A percentile compares a stretch with the other conserved stretches of the same genome.
These are phyloP conservation scores for Adoxophyes honmai DNA, from an alignment of 1,140 invertebrate species.

Conservation along the genomic window DNA sequence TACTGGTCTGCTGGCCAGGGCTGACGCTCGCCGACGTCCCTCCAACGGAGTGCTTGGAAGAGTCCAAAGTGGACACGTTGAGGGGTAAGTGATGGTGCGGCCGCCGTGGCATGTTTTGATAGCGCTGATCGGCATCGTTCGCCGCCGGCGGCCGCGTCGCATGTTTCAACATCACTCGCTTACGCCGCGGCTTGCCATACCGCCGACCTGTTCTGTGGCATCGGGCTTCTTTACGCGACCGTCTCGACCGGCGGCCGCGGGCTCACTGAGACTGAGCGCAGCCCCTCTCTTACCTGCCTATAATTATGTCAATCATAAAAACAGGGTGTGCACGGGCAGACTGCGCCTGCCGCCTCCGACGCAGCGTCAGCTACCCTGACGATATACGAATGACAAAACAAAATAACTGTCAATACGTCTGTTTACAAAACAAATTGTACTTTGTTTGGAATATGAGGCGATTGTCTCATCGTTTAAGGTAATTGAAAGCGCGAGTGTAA, in stretches of 20 bases:
- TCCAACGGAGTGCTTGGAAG: slow-evolving; percentile 85
- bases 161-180: slow-evolving; percentile 75
- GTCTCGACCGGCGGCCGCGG: slow-evolving; percentile 45
- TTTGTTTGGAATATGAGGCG: not conserved
- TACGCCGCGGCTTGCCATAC: slow-evolving; percentile 57
- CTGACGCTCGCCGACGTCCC: slow-evolving; percentile 78
- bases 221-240: slow-evolving; percentile 40
- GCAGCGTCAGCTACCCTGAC: not conserved
- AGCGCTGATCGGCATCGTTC: slow-evolving; percentile 71
- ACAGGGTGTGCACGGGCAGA: slow-evolving; percentile 33
- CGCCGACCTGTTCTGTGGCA: slow-evolving; percentile 61
- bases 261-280: slow-evolving; percentile 39
- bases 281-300: slow-evolving; percentile 47
- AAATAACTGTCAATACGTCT: slow-evolving; percentile 4
- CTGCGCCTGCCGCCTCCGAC: not conserved
- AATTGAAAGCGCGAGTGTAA: not conserved
- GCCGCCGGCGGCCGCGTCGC: slow-evolving; percentile 68
- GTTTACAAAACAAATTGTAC: slow-evolving; percentile 2
- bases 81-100: slow-evolving; percentile 79
- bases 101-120: slow-evolving; percentile 75
- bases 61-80: slow-evolving; percentile 83
- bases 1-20: slow-evolving; percentile 57
- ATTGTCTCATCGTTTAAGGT: not conserved
- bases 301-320: slow-evolving; percentile 60
- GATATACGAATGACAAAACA: slow-evolving; percentile 6